Evolutionary conservation across 1,140 invertebrate genomes (phyloP), one percentile per base, ranked within the genome.

Genomic region (Aphidius ervi): DNA sequence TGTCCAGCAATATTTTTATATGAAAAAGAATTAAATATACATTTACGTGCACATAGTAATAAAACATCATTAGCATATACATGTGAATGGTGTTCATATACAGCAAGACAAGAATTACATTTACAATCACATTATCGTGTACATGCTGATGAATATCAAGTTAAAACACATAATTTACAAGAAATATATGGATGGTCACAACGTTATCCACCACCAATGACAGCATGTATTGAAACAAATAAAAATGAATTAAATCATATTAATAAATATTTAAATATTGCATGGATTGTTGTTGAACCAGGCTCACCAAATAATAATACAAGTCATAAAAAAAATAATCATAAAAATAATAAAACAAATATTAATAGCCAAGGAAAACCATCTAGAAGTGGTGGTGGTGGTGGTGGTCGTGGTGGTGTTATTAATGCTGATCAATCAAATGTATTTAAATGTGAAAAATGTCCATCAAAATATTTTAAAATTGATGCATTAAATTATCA

Each of bases 111-210:
- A 66, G 83, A 85, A 61, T 80, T 82, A 2, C 84, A 92, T 69
- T 75, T 94, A 8, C 70, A 83, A n/a, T 82, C 86, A 5, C 93
- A 95, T 75, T 78, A 83, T 4, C 85, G 86, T 66, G 90, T 94
- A 0, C 93, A 95, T 72, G 86, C 88, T 5, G 81, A 85, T 6
- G 89, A 93, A 66, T 95, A 95, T 74, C 86, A 93, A 75, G 85
- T 90, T 48, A 85, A 88, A 68, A 92, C 89, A 4, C 86, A 86
- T 69, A 82, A 85, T 63, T 75, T 94, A 39, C 82, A 88, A 57
- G 81, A 83, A n/a, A 77, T 86, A 37, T 87, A 91, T 63, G 81
- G 81, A 10, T 82, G 83, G 46, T 86, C 88, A 62, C 71, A 83
- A 2, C 75, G 84, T 42, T 82, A 87, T 70, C 83, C 83, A 45